A percentile compares a stretch with the other conserved stretches of the same genome.
Evolutionary conservation across 2,797 vertebrate genomes (phyloP).

Genomic region (Argyrosomus regius): DNA sequence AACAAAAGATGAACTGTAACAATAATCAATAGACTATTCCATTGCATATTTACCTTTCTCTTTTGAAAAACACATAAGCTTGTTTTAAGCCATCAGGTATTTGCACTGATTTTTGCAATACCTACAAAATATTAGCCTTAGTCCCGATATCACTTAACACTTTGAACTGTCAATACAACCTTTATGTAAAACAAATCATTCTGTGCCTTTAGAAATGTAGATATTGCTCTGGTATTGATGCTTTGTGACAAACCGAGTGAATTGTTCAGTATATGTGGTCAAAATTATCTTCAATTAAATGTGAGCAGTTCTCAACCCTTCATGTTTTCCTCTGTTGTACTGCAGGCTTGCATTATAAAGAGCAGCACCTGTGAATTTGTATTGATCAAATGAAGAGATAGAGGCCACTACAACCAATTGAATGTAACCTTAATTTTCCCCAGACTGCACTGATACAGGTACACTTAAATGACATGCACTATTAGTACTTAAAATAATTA

Average conservation of each 20-base stretch:
- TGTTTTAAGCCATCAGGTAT: neutral
- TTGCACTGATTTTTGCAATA: neutral
- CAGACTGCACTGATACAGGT: neutral
- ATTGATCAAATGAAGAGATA: slow-evolving; percentile 67
- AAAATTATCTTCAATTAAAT: slow-evolving; percentile 30
- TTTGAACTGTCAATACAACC: neutral
- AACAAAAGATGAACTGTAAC: slow-evolving; percentile 26
- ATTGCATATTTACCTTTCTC: neutral
- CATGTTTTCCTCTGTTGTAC: slow-evolving; percentile 45
- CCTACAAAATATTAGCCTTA: neutral
- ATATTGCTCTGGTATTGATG: neutral
- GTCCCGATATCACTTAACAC: neutral
- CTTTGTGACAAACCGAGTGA: neutral
- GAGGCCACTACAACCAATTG: slow-evolving; percentile 21
- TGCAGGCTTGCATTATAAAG: slow-evolving; percentile 56
- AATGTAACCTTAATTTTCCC: slow-evolving; percentile 37
- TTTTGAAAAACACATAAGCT: neutral
- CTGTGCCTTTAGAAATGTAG: neutral
- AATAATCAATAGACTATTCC: neutral
- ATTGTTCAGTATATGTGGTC: slow-evolving; percentile 3
- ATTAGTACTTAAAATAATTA: slow-evolving; percentile 19
- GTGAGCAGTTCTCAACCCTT: slow-evolving; percentile 23
- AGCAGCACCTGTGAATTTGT: slow-evolving; percentile 60
- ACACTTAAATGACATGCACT: slow-evolving; percentile 11
- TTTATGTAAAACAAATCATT: slow-evolving; percentile 1